These are phyloP conservation scores for Dexiosoma caninum DNA, from an alignment of 2,888 invertebrate genomes.

Conservation along the genomic window DNA sequence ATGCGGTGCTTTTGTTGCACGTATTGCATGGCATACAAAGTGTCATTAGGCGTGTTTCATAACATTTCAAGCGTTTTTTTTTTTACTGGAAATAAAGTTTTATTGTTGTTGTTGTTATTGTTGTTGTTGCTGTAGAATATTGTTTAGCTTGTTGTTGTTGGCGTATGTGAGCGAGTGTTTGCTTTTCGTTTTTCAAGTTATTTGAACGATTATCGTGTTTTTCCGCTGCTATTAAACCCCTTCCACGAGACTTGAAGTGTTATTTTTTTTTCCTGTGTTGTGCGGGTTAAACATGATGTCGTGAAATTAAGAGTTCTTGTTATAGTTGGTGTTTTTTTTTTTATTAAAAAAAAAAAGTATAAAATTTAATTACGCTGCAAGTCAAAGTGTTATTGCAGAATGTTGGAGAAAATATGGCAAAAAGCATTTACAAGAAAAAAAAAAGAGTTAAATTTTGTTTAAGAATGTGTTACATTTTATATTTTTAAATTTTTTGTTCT, in stretches of 20 bases:
- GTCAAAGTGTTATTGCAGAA: slow-evolving; percentile 37
- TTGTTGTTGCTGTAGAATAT: slow-evolving; percentile 11
- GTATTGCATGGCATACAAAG: slow-evolving; percentile 75
- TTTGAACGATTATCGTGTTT: slow-evolving; percentile 53
- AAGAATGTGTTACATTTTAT: too few relatives aligned
- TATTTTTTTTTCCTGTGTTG: background rate
- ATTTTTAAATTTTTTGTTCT: too few relatives aligned
- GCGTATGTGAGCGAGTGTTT: background rate
- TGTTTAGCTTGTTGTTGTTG: slow-evolving; percentile 7
- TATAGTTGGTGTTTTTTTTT: slow-evolving; percentile 5
- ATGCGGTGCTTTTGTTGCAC: slow-evolving; percentile 72
- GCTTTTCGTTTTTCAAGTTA: slow-evolving; percentile 18
- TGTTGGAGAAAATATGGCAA: background rate
- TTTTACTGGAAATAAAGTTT: slow-evolving; percentile 29
- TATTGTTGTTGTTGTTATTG: background rate
- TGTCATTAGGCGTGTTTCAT: slow-evolving; percentile 73
- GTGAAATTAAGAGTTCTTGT: slow-evolving; percentile 53
- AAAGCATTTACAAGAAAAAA: background rate
- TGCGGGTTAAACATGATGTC: slow-evolving; percentile 31
- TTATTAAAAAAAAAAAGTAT: background rate
- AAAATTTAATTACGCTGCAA: slow-evolving; percentile 53
- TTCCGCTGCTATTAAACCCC: slow-evolving; percentile 50
- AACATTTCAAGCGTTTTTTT: slow-evolving; percentile 59
- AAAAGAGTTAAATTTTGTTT: background rate
- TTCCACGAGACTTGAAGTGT: slow-evolving; percentile 37